Evolutionary conservation across 1,140 invertebrate species (phyloP).

Genomic region (Musca domestica): DNA sequence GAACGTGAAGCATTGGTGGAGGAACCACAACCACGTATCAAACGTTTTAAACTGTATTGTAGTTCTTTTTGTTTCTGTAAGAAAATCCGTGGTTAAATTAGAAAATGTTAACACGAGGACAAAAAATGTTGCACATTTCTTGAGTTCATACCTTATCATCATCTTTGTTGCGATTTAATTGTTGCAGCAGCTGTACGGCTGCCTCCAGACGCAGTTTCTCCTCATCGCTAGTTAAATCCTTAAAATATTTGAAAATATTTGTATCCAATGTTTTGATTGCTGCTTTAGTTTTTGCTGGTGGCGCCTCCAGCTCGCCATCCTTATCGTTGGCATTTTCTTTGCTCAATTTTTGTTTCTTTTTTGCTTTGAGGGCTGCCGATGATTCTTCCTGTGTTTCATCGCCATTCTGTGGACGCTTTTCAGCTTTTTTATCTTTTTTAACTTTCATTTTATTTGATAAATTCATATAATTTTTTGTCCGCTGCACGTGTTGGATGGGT

Average conservation of each 20-base stretch:
- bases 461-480: background rate
- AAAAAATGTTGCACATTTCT: too few species aligned
- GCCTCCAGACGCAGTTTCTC: conserved; percentile 25
- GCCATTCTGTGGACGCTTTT: background rate
- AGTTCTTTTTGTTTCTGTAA: conserved; percentile 26
- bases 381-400: background rate
- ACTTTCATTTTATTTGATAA: conserved; percentile 15
- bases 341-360: background rate
- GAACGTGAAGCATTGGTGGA: conserved; percentile 27
- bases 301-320: background rate
- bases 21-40: conserved; percentile 31
- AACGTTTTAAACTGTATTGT: conserved; percentile 27
- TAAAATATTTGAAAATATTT: conserved; percentile 29
- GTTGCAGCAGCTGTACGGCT: conserved; percentile 26
- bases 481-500: conserved; percentile 14
- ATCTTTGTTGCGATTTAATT: conserved; percentile 26
- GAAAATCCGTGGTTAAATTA: too few species aligned
- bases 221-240: conserved; percentile 25
- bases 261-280: conserved; percentile 15
- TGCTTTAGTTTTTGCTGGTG: background rate
- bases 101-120: too few species aligned
- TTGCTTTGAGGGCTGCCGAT: background rate
- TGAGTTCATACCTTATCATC: conserved; percentile 24
- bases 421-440: conserved; percentile 8
- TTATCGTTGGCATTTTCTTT: conserved; percentile 1